phyloP scores from a whole-genome alignment of 2,113 vertebrate species.

The Monopterus albus region DNA sequence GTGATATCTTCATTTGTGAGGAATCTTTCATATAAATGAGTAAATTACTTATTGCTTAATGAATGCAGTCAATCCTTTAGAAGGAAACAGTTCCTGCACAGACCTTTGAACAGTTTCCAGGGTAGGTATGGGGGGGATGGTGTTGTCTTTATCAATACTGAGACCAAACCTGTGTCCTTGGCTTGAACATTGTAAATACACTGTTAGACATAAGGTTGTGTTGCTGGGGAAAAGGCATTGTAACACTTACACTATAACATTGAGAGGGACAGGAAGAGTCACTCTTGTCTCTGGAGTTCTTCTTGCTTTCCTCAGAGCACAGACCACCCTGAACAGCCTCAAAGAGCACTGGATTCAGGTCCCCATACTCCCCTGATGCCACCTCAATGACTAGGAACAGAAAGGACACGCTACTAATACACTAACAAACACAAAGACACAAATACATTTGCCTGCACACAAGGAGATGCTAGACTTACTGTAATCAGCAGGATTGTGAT shows the following conservation, averaged over 20 bases:
- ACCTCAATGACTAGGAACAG: conserved; percentile 92
- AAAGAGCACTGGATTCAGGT: conserved; percentile 95
- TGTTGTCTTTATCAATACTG: no score
- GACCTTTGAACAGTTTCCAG: neutral
- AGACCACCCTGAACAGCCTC: conserved; percentile 94
- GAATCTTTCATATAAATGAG: neutral
- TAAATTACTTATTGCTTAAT: neutral
- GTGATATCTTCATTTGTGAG: neutral
- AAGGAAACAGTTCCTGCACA: neutral
- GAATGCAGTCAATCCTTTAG: neutral
- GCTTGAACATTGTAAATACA: no score
- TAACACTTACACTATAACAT: conserved; percentile 85
- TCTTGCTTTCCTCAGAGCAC: conserved; percentile 90
- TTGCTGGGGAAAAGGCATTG: neutral
- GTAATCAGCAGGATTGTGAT: conserved; percentile 99
- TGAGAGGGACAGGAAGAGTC: conserved; percentile 84
- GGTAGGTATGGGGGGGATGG: no score
- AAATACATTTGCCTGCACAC: neutral
- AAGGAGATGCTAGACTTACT: conserved; percentile 85
- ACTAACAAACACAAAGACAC: neutral
- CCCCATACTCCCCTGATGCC: conserved; percentile 96
- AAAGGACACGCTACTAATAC: conserved; percentile 25
- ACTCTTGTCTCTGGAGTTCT: conserved; percentile 87
- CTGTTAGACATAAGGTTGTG: neutral
- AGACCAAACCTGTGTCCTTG: no score